A percentile compares a stretch with the other conserved stretches of the same genome.
These are phyloP conservation scores for Ictidomys tridecemlineatus DNA, from an alignment of 2,113 vertebrate species.

Conservation along the genomic window DNA sequence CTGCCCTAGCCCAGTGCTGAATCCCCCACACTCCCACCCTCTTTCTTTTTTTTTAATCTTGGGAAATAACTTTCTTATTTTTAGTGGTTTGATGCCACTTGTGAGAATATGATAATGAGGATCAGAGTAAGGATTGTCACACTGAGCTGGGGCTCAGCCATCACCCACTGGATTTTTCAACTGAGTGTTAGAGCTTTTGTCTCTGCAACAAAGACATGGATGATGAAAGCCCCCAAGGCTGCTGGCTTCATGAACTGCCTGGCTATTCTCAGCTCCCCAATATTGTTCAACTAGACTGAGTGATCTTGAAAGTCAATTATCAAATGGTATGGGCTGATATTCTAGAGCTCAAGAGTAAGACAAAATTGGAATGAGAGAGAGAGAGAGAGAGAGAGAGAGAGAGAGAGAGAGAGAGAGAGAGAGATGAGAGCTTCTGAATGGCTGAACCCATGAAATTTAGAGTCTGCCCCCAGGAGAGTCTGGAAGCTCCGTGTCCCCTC, in stretches of 20 bases:
- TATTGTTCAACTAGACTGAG: neutral
- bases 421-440: fast-evolving
- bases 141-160: neutral
- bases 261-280: neutral
- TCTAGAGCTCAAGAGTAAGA: neutral
- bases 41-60: conserved; percentile 59
- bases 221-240: neutral
- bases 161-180: conserved; percentile 46
- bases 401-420: no score
- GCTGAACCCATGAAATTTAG: neutral
- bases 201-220: conserved; percentile 39
- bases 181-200: conserved; percentile 38
- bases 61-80: conserved; percentile 67
- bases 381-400: no score
- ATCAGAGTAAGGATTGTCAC: conserved; percentile 19
- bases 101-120: neutral
- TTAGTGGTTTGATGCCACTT: neutral
- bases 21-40: neutral
- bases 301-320: neutral
- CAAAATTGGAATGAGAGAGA: neutral
- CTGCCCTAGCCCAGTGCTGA: neutral
- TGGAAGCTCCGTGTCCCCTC: fast-evolving
- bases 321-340: neutral
- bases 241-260: neutral
- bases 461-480: neutral